These are phyloP conservation scores for Diploscapter pachys DNA, from an alignment of 1,140 invertebrate genomes.

Conservation along the genomic window DNA sequence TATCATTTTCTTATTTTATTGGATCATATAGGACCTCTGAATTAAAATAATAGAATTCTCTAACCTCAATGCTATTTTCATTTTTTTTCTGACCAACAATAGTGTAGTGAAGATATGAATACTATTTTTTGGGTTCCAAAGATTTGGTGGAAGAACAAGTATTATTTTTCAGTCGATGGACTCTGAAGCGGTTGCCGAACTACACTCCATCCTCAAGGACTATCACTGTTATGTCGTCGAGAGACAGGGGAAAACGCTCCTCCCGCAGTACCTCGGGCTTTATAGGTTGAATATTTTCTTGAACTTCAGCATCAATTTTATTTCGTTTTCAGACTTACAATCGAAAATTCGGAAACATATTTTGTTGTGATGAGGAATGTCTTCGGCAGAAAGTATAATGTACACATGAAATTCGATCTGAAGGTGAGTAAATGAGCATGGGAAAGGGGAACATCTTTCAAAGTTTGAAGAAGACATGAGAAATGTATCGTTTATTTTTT, in stretches of 20 bases:
- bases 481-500: too few relatives aligned
- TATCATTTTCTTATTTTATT: not conserved
- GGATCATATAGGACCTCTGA: not conserved
- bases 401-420: slow-evolving; percentile 77
- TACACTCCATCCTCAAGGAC: slow-evolving; percentile 95
- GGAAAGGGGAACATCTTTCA: too few relatives aligned
- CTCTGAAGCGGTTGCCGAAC: slow-evolving; percentile 94
- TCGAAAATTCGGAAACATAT: slow-evolving; percentile 93
- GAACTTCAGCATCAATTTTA: too few relatives aligned
- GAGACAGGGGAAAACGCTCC: slow-evolving; percentile 87
- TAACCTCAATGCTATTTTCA: not conserved
- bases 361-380: slow-evolving; percentile 89
- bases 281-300: slow-evolving; percentile 70
- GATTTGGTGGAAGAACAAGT: not conserved
- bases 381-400: slow-evolving; percentile 88
- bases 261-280: slow-evolving; percentile 97
- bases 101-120: not conserved
- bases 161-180: slow-evolving; percentile 68
- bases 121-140: not conserved
- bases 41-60: not conserved
- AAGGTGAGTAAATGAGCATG: slow-evolving; percentile 60
- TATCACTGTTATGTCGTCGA: slow-evolving; percentile 76
- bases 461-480: too few relatives aligned
- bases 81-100: slow-evolving; percentile 1
- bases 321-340: slow-evolving; percentile 66